Base-by-base conservation (phyloP, 2,888 invertebrate species). In the Willowsia nigromaculata region DNA sequence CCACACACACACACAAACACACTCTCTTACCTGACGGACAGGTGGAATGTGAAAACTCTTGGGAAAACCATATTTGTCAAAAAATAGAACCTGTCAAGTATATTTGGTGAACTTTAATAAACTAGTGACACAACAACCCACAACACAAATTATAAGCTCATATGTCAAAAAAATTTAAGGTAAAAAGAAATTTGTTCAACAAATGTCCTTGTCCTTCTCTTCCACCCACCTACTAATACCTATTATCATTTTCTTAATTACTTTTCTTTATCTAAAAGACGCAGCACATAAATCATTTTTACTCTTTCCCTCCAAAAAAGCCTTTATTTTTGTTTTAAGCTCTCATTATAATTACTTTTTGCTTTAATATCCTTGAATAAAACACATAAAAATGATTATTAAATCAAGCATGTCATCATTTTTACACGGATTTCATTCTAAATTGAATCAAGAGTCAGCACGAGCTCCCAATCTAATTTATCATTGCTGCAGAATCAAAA, bases 361-460 rank as follows among this genome's bases (percentile, higher is more conserved):
- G 25, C 11, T 11, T 53, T 50, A 47, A 78, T 78, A 78, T 50
- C 76, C 47, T 76, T 50, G 1, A 76, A 74, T 1, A 27, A 30
- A 2, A 62, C 13, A 30, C 13, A 22, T 13, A 53, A 18, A 30
- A 18, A 25, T 78, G n/a, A 56, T 53, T 56, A 50, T 78, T 56
- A 78, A 78, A 50, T 56, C 78, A 78, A 78, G 18, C 33, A 37
- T 53, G 78, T 78, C 78, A 78, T 56, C 78, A 78, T 56, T 30
- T 33, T 47, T 27, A 30, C 76, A 53, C 33, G 76, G 50, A 27
- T 78, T 22, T 30, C 74, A 74, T 15, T 25, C 74, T 56, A 56
- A 56, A 56, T 25, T n/a, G 27, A 76, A 30, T 50, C 18, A 56
- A 18, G 22, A 30, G 76, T 53, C 53, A 78, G 56, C 53, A 78